Evolutionary conservation across 2,888 invertebrate species (phyloP).

Genomic region (Dugesia japonica): DNA sequence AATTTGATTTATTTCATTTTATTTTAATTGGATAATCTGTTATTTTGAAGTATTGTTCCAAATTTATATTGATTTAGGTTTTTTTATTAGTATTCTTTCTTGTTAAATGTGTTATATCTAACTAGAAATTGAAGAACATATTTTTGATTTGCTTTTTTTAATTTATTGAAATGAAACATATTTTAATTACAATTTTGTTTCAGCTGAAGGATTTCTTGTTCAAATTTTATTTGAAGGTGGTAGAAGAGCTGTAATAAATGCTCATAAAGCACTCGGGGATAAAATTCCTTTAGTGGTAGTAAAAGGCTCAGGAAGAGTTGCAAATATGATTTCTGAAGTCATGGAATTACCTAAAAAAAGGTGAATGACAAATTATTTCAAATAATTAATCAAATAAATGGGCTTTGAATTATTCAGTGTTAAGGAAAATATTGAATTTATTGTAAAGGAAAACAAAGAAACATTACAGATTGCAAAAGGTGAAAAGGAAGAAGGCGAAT

Average conservation of each 20-base stretch:
- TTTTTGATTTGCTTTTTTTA: too few relatives aligned
- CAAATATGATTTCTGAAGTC: background rate
- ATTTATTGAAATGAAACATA: too few relatives aligned
- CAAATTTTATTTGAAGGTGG: slow-evolving; percentile 16
- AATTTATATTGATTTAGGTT: too few relatives aligned
- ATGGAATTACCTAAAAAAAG: background rate
- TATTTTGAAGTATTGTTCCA: too few relatives aligned
- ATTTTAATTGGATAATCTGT: too few relatives aligned
- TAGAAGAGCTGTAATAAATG: background rate
- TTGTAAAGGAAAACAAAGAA: background rate
- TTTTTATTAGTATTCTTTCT: too few relatives aligned
- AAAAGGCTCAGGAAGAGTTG: slow-evolving; percentile 8
- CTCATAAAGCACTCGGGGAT: background rate
- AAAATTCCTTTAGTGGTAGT: background rate
- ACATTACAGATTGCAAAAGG: background rate
- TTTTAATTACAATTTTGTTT: background rate
- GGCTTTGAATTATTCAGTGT: background rate
- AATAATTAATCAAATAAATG: too few relatives aligned
- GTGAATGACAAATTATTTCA: too few relatives aligned
- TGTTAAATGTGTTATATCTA: too few relatives aligned
- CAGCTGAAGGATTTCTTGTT: slow-evolving; percentile 1
- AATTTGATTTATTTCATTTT: too few relatives aligned
- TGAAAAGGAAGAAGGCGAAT: background rate
- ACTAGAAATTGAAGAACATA: too few relatives aligned
- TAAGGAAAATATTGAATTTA: background rate